A percentile compares a stretch with the other conserved stretches of the same genome.
Conservation (phyloP, 2,888 invertebrate species). For the Ectemnius lituratus region DNA sequence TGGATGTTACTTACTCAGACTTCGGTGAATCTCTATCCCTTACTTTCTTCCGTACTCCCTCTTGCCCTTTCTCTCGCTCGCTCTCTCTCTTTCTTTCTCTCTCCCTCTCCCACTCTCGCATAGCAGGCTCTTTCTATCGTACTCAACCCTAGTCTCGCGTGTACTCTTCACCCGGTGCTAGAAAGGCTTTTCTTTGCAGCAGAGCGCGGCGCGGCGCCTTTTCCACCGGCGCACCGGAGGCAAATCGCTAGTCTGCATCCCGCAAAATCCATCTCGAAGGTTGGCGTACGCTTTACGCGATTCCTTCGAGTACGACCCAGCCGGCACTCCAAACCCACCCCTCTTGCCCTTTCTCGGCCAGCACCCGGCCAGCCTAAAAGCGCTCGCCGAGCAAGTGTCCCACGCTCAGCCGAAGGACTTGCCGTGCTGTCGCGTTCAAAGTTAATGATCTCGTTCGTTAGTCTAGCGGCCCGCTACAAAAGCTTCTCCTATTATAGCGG, state of each 20-base stretch:
- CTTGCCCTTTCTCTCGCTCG: constrained; percentile 7
- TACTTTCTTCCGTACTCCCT: constrained; percentile 9
- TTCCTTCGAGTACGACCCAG: no score
- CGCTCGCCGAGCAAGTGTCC: constrained; percentile 38
- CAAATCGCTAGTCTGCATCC: constrained; percentile 37
- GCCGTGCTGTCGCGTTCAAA: constrained; percentile 57
- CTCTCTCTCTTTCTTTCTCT: constrained; percentile 27
- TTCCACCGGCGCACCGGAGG: constrained; percentile 20
- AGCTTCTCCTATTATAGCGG: constrained; percentile 44
- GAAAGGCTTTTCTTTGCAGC: constrained; percentile 67
- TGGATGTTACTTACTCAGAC: constrained; percentile 75
- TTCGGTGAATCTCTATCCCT: constrained; percentile 63
- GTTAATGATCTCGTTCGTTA: constrained; percentile 56
- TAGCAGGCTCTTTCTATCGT: constrained; percentile 26
- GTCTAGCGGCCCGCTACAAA: constrained; percentile 46
- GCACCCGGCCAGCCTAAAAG: background rate
- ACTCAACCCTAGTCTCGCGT: constrained; percentile 23
- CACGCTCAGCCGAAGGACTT: constrained; percentile 40
- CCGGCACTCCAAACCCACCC: no score
- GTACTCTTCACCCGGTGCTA: constrained; percentile 56
- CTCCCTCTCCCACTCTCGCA: constrained; percentile 36
- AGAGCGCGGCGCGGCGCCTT: constrained; percentile 38
- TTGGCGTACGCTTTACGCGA: constrained; percentile 42
- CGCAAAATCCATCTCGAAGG: constrained; percentile 52
- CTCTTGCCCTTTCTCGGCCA: background rate